Evolutionary conservation across 2,888 invertebrate genomes (phyloP).

Genomic region (Xestia sexstrigata): DNA sequence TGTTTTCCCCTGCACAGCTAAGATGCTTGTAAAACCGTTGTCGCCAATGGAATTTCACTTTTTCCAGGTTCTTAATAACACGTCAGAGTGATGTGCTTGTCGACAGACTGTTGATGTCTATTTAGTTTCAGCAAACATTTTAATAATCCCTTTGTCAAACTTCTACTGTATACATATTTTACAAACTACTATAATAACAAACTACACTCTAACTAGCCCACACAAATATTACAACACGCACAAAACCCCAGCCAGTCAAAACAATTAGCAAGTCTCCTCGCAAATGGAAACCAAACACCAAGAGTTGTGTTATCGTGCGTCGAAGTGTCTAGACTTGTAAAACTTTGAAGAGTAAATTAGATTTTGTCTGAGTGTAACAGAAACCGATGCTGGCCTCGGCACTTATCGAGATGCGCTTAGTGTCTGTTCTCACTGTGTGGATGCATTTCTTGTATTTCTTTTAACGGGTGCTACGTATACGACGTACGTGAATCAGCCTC

Average conservation of each 20-base stretch:
- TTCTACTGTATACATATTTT: neutral
- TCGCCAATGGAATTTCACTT: too few relatives aligned
- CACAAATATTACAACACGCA: constrained; percentile 32
- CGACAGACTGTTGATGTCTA: neutral
- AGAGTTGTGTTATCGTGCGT: constrained; percentile 61
- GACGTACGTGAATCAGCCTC: neutral
- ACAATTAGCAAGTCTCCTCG: constrained; percentile 51
- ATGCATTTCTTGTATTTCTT: constrained; percentile 12
- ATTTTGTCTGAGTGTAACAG: constrained; percentile 85
- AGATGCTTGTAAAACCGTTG: too few relatives aligned
- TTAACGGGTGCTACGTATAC: neutral
- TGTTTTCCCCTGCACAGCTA: too few relatives aligned
- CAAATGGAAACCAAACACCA: constrained; percentile 76
- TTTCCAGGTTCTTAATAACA: neutral
- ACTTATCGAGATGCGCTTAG: constrained; percentile 81
- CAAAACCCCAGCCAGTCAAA: constrained; percentile 51
- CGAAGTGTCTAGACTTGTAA: constrained; percentile 80
- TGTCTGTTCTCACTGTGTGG: constrained; percentile 64
- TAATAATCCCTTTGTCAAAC: neutral
- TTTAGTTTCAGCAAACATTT: neutral
- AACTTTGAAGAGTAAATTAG: constrained; percentile 86
- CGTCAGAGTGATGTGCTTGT: neutral
- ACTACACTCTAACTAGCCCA: neutral
- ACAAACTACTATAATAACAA: neutral
- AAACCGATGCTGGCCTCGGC: constrained; percentile 82